Evolutionary conservation across 2,113 vertebrate genomes (phyloP), one percentile per base, ranked within the genome.

Genomic region (Donacobius atricapilla): DNA sequence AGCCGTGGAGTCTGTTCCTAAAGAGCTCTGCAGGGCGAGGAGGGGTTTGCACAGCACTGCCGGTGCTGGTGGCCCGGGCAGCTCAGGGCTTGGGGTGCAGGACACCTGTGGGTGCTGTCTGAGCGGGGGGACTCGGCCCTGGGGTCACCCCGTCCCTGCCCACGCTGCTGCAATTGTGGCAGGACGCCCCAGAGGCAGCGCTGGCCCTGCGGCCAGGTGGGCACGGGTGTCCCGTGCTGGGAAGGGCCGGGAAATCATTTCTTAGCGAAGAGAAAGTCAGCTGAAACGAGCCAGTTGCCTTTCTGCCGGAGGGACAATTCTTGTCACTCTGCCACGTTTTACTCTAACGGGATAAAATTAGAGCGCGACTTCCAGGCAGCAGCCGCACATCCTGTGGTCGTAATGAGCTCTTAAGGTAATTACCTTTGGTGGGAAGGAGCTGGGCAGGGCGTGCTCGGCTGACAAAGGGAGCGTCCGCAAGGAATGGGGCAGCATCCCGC

Each of bases 361-460:
- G 90, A 3, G 10, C 81, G 2, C 58, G 39, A 73, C 77, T 93
- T 86, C 73, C 95, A 91, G 93, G 93, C 96, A 91, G 84, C 86
- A 83, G 86, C 83, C 48, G 82, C 87, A 90, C 94, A 88, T 93
- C 82, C 93, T 63, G 89, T 1, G 48, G 87, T 4, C 27, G 0
- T 83, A 77, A 97, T 12, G 93, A 97, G 94, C 91, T 91, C 95
- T 66, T 87, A 22, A 69, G 95, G 93, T 96, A 91, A 97, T 97
- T 96, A 96, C 89, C 84, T 83, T 39, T 2, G 73, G 84, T 79
- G 84, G 63, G 63, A 53, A 60, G 5, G 93, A 61, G 87, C 93
- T 42, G 83, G 20, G 22, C 77, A 44, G 65, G 65, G 71, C 13
- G 71, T 6, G 76, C 42, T n/a, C 3, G 51, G 69, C 65, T 89